Conservation (phyloP, 1,140 invertebrate genomes). For the Thalassaphorura encarpata region DNA sequence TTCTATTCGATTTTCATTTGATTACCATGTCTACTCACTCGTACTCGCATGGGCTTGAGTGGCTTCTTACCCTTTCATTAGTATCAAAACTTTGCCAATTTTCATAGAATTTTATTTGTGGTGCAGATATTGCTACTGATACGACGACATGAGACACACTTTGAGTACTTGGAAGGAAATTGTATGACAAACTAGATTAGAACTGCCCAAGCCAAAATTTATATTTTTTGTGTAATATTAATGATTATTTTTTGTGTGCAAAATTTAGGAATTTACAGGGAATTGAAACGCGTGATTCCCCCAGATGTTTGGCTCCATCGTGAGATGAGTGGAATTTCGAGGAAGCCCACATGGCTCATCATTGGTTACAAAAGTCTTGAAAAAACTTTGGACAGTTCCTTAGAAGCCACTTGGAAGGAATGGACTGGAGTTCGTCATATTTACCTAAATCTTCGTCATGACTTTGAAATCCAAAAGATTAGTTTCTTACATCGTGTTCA, state of each 20-base stretch:
- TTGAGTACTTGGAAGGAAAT: no score
- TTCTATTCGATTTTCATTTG: no score
- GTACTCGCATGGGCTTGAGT: no score
- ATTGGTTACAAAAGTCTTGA: slow-evolving; percentile 41
- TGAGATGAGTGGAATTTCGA: neutral
- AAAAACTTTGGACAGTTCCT: slow-evolving; percentile 36
- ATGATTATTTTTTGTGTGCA: no score
- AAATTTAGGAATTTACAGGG: slow-evolving; percentile 28
- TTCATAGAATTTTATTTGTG: neutral
- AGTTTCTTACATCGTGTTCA: slow-evolving; percentile 38
- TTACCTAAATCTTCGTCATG: slow-evolving; percentile 41
- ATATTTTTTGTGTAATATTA: neutral
- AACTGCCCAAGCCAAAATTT: neutral
- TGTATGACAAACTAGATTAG: no score
- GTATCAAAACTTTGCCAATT: neutral
- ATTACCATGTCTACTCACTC: no score
- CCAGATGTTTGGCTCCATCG: slow-evolving; percentile 26
- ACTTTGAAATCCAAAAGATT: slow-evolving; percentile 39
- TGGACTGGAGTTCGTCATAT: slow-evolving; percentile 44
- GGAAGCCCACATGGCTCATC: slow-evolving; percentile 32
- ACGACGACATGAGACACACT: no score
- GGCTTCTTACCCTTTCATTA: neutral
- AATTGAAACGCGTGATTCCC: slow-evolving; percentile 28
- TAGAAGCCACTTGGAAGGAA: slow-evolving; percentile 44
- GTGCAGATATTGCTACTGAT: neutral